A percentile compares a stretch with the other conserved stretches of the same genome.
phyloP scores from a whole-genome alignment of 2,113 vertebrate genomes.

The Agapornis roseicollis region DNA sequence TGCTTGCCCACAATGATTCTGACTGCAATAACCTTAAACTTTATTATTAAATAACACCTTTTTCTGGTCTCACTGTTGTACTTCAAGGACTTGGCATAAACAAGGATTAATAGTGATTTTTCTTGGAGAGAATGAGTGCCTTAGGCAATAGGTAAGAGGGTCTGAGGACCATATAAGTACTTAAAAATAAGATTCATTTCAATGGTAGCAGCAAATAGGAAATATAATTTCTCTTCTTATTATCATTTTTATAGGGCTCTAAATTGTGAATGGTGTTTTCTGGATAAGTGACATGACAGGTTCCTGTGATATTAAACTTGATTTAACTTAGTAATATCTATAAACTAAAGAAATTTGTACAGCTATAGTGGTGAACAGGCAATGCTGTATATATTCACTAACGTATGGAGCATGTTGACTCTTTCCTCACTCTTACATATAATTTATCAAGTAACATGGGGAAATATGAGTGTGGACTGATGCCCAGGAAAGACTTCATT shows the following conservation, averaged over 20 bases:
- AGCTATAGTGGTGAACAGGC: not conserved
- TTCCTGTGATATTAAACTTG: not conserved
- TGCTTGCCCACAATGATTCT: not conserved
- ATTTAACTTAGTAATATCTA: not conserved
- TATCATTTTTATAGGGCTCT: conserved; percentile 36
- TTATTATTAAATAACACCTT: not conserved
- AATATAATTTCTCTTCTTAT: conserved; percentile 4
- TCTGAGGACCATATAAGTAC: not conserved
- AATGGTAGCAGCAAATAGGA: not conserved
- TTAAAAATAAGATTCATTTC: conserved; percentile 22
- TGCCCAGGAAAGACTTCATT: not conserved
- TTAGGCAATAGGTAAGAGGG: not conserved
- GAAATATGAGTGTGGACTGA: not conserved
- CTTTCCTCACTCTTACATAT: not conserved
- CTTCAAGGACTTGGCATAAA: not conserved
- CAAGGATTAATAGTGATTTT: conserved; percentile 20
- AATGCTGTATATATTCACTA: not conserved
- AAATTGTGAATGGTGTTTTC: conserved; percentile 12
- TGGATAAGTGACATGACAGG: conserved; percentile 5
- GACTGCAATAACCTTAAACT: not conserved
- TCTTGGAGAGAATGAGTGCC: not conserved
- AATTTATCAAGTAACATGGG: not conserved
- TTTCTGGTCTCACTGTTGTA: not conserved
- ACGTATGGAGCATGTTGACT: not conserved
- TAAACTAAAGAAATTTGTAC: not conserved